Percentiles rank a stretch among this genome's conserved stretches.
These are phyloP conservation scores for Volucella zonaria DNA, from an alignment of 2,888 invertebrate genomes.

Conservation along the genomic window DNA sequence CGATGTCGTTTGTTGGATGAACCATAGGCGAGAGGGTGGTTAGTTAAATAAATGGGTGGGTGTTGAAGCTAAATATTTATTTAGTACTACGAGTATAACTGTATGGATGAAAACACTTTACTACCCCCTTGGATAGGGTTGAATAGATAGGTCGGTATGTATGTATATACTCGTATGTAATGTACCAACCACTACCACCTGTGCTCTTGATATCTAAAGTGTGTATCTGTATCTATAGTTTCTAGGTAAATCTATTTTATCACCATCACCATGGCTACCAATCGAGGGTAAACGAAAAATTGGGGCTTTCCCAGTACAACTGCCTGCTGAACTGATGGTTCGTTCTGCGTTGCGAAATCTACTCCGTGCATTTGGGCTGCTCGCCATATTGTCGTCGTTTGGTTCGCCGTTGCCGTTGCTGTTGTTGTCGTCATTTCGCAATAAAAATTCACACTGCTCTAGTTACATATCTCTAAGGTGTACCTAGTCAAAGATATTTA, in stretches of 20 bases:
- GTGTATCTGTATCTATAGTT: conserved; percentile 67
- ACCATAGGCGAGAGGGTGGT: conserved; percentile 30
- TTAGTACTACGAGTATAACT: conserved; percentile 26
- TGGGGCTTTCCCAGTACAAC: conserved; percentile 76
- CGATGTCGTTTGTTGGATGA: conserved; percentile 68
- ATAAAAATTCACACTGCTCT: conserved; percentile 70
- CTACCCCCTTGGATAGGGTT: conserved; percentile 25
- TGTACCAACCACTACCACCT: conserved; percentile 32
- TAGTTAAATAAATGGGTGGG: conserved; percentile 28
- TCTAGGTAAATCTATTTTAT: conserved; percentile 82
- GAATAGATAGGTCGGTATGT: too few relatives aligned
- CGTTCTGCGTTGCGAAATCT: conserved; percentile 42
- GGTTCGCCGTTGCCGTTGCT: conserved; percentile 15
- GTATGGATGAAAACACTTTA: conserved; percentile 31
- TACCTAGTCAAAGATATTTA: conserved; percentile 57
- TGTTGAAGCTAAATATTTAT: conserved; percentile 52
- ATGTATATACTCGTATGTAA: background rate
- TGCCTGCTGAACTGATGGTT: conserved; percentile 27
- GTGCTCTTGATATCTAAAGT: conserved; percentile 54
- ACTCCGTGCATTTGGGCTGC: background rate
- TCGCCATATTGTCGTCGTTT: conserved; percentile 46
- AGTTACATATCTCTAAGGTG: conserved; percentile 55
- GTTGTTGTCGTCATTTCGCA: conserved; percentile 63
- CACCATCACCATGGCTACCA: conserved; percentile 82
- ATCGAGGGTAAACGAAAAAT: conserved; percentile 82